Percentiles rank a stretch among this genome's conserved stretches.
phyloP scores from a whole-genome alignment of 1,140 invertebrate species.

The Thaumetopoea pityocampa region DNA sequence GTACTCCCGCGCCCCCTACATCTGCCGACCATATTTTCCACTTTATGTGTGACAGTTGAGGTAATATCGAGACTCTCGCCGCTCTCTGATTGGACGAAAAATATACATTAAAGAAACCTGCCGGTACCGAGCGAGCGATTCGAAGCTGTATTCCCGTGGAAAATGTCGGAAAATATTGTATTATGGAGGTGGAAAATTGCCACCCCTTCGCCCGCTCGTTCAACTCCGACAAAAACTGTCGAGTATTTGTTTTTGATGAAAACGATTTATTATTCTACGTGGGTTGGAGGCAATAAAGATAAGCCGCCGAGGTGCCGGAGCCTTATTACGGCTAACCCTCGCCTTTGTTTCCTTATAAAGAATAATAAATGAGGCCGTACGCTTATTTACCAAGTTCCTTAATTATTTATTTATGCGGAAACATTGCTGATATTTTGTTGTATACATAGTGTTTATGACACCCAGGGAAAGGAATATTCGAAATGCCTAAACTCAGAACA shows the following conservation, averaged over 20 bases:
- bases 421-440: conserved; percentile 62
- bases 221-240: conserved; percentile 74
- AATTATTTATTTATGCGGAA: conserved; percentile 71
- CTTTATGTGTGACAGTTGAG: conserved; percentile 78
- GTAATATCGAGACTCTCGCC: conserved; percentile 76
- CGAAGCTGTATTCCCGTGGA: conserved; percentile 73
- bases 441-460: conserved; percentile 23
- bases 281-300: conserved; percentile 76
- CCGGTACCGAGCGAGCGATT: conserved; percentile 70
- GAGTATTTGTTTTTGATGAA: conserved; percentile 76
- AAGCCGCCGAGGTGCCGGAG: conserved; percentile 74
- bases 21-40: conserved; percentile 77
- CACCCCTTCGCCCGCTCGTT: conserved; percentile 68
- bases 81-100: conserved; percentile 77
- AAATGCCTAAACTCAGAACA: no score
- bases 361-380: conserved; percentile 74
- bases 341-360: conserved; percentile 76
- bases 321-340: conserved; percentile 76
- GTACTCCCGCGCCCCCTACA: conserved; percentile 50
- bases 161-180: conserved; percentile 76
- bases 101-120: conserved; percentile 76
- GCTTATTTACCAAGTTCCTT: conserved; percentile 72
- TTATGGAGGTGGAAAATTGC: conserved; percentile 75
- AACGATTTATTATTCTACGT: conserved; percentile 77
- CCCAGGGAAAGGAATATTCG: no score